Conservation (phyloP, 2,888 invertebrate genomes). For the Hirtodrosophila histrioides region DNA sequence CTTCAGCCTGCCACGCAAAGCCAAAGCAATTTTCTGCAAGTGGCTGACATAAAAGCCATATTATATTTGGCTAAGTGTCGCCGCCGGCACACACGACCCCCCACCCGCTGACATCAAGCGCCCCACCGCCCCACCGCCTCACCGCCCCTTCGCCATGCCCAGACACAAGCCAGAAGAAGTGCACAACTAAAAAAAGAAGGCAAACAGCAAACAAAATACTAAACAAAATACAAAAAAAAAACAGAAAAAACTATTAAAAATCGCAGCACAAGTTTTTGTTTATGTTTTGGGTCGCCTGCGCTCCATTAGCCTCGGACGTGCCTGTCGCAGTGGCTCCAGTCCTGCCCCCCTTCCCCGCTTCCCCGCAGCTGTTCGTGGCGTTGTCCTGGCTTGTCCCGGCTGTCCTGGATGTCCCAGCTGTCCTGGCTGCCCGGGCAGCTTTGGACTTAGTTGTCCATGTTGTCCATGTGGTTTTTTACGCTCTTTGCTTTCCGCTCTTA, state of each 20-base stretch:
- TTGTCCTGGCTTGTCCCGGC: neutral
- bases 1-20: conserved; percentile 14
- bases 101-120: conserved; percentile 1
- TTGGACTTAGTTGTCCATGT: conserved; percentile 58
- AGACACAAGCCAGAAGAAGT: conserved; percentile 9
- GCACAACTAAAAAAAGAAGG: conserved; percentile 19
- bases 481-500: conserved; percentile 47
- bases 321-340: conserved; percentile 33
- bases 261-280: conserved; percentile 75
- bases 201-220: conserved; percentile 13
- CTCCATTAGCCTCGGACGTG: conserved; percentile 74
- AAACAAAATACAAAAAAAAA: conserved; percentile 4
- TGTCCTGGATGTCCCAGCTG: conserved; percentile 8
- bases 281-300: conserved; percentile 71
- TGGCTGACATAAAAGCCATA: conserved; percentile 78
- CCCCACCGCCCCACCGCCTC: neutral
- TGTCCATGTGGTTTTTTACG: conserved; percentile 44
- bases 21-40: conserved; percentile 74
- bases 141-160: conserved; percentile 3
- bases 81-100: conserved; percentile 61
- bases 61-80: conserved; percentile 78
- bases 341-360: neutral
- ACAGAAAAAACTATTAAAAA: conserved; percentile 71
- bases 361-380: neutral
- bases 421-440: conserved; percentile 7